These are phyloP conservation scores for Smutsia gigantea DNA, from an alignment of 2,797 vertebrate species.

Conservation along the genomic window DNA sequence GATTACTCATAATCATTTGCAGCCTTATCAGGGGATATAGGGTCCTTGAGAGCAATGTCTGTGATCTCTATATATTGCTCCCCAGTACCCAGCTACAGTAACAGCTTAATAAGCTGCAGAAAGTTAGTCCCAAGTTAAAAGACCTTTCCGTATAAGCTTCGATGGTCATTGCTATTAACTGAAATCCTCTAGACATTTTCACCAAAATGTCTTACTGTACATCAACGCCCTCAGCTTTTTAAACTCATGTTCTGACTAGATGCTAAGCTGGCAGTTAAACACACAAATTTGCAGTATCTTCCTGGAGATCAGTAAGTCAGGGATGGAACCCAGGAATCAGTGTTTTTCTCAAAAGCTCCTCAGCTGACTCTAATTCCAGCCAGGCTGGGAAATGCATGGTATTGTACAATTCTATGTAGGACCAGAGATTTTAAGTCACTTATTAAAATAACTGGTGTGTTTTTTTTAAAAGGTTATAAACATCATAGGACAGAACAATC, in stretches of 20 bases:
- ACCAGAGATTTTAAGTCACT: background rate
- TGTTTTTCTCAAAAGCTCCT: background rate
- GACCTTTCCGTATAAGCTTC: background rate
- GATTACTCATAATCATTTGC: background rate
- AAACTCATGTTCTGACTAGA: background rate
- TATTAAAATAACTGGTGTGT: background rate
- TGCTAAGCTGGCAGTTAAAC: background rate
- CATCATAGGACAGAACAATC: background rate
- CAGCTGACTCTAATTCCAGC: background rate
- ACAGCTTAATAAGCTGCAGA: background rate
- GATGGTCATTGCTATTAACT: background rate
- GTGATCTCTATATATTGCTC: background rate
- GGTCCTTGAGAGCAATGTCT: background rate
- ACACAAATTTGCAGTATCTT: background rate
- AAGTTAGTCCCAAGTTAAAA: conserved; percentile 8
- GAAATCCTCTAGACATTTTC: conserved; percentile 24
- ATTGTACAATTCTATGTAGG: background rate
- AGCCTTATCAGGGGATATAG: background rate
- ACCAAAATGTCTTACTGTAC: background rate
- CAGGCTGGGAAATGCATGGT: background rate
- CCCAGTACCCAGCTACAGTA: background rate
- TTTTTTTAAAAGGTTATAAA: background rate
- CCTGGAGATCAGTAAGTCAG: background rate
- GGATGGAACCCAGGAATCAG: background rate
- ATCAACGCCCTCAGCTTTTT: background rate